phyloP scores from a whole-genome alignment of 2,797 vertebrate species.

The Artibeus jamaicensis region DNA sequence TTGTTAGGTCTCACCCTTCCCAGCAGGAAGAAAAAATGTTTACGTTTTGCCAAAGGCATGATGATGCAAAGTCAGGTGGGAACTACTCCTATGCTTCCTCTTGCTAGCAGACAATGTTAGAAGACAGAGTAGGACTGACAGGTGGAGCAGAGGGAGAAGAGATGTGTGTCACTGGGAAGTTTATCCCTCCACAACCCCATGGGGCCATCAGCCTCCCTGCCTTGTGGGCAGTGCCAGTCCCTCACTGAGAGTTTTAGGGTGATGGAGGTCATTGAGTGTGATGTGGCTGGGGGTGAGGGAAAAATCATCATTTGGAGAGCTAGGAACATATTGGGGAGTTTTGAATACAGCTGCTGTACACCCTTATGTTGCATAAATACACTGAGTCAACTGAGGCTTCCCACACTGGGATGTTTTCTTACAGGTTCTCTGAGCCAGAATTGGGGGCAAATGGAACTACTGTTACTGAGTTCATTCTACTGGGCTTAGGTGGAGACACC shows the following conservation, averaged over 20 bases:
- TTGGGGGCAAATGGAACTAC: neutral
- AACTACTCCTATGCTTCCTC: neutral
- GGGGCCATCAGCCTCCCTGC: neutral
- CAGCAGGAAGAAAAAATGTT: neutral
- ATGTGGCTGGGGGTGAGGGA: neutral
- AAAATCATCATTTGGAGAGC: neutral
- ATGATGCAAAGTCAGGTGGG: neutral
- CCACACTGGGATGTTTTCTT: neutral
- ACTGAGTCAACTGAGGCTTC: neutral
- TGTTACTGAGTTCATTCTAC: conserved; percentile 49
- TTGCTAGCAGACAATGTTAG: neutral
- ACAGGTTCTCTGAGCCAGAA: neutral
- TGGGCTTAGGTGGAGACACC: conserved; percentile 30
- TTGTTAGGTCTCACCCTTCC: neutral
- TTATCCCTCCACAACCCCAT: neutral
- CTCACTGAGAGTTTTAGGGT: neutral
- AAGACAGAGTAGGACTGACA: neutral
- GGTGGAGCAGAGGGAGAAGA: accelerated
- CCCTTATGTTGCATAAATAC: neutral
- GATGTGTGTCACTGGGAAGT: neutral
- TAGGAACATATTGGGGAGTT: neutral
- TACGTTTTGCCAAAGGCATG: neutral
- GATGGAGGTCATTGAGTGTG: neutral
- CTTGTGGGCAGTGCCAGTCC: neutral
- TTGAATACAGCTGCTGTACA: neutral